These are phyloP conservation scores for Manduca sexta DNA, from an alignment of 1,140 invertebrate species.

Conservation along the genomic window DNA sequence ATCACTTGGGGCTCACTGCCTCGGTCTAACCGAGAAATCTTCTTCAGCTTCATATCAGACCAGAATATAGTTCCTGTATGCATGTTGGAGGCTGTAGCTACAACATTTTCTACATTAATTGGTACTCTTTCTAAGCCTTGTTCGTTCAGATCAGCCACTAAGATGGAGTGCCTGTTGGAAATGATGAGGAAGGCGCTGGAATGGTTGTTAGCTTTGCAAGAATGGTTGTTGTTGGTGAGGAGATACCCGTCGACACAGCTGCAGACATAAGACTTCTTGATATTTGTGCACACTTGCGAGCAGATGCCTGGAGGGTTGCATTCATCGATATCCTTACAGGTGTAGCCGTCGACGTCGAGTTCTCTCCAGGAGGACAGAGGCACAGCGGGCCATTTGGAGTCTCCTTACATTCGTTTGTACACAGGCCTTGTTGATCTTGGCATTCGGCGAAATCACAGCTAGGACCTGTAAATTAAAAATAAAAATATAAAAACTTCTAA, in stretches of 20 bases:
- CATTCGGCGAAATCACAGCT: slow-evolving; percentile 88
- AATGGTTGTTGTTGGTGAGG: slow-evolving; percentile 86
- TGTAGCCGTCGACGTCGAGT: slow-evolving; percentile 76
- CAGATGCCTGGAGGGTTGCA: slow-evolving; percentile 92
- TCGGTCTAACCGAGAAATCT: slow-evolving; percentile 90
- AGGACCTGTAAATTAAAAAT: slow-evolving; percentile 40
- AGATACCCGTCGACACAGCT: slow-evolving; percentile 87
- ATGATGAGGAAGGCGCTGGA: slow-evolving; percentile 94
- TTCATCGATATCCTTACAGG: slow-evolving; percentile 90
- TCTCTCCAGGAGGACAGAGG: slow-evolving; percentile 88
- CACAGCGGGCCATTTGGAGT: slow-evolving; percentile 94
- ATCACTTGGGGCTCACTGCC: slow-evolving; percentile 87
- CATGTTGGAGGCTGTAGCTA: slow-evolving; percentile 96
- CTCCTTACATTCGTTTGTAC: slow-evolving; percentile 90
- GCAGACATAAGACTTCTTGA: slow-evolving; percentile 90
- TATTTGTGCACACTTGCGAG: slow-evolving; percentile 92
- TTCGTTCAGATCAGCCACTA: slow-evolving; percentile 92
- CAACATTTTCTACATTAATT: slow-evolving; percentile 96
- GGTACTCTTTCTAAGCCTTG: slow-evolving; percentile 93
- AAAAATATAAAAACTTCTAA: too few species aligned
- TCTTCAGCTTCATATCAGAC: slow-evolving; percentile 98
- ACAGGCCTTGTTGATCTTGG: slow-evolving; percentile 79
- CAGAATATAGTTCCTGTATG: slow-evolving; percentile 95
- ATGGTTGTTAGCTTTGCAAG: slow-evolving; percentile 94
- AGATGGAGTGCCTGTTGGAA: slow-evolving; percentile 94